phyloP scores from a whole-genome alignment of 1,140 invertebrate species.

The Cotesia typhae region DNA sequence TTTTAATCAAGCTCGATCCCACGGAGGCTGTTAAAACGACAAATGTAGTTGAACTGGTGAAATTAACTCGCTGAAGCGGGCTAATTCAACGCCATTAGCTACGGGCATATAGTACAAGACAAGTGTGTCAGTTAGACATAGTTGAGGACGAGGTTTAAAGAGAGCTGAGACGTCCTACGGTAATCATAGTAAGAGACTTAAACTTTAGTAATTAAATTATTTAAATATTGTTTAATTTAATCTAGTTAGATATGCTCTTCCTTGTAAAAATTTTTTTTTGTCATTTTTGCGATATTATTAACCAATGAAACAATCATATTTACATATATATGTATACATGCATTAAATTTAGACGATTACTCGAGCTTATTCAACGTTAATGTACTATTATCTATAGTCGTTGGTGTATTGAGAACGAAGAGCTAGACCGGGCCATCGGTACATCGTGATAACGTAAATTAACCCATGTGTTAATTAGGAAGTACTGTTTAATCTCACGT shows the following conservation, averaged over 20 bases:
- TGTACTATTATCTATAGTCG: slow-evolving; percentile 23
- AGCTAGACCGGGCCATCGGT: slow-evolving; percentile 9
- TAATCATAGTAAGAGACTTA: slow-evolving; percentile 2
- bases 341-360: not conserved
- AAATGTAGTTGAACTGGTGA: slow-evolving; percentile 41
- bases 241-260: not conserved
- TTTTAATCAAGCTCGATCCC: slow-evolving; percentile 42
- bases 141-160: slow-evolving; percentile 8
- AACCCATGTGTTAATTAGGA: slow-evolving; percentile 28
- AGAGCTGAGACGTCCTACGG: not conserved
- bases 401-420: slow-evolving; percentile 24
- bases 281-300: not conserved
- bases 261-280: not conserved
- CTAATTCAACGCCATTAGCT: slow-evolving; percentile 36
- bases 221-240: not conserved
- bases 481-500: slow-evolving; percentile 19
- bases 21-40: slow-evolving; percentile 40
- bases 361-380: slow-evolving; percentile 4
- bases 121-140: not conserved
- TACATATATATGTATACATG: not conserved
- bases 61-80: slow-evolving; percentile 43
- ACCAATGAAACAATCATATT: too few species aligned
- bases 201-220: not conserved
- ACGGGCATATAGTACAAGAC: slow-evolving; percentile 12
- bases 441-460: slow-evolving; percentile 31